Conservation (phyloP, 2,113 vertebrate genomes). For the Noctilio leporinus region DNA sequence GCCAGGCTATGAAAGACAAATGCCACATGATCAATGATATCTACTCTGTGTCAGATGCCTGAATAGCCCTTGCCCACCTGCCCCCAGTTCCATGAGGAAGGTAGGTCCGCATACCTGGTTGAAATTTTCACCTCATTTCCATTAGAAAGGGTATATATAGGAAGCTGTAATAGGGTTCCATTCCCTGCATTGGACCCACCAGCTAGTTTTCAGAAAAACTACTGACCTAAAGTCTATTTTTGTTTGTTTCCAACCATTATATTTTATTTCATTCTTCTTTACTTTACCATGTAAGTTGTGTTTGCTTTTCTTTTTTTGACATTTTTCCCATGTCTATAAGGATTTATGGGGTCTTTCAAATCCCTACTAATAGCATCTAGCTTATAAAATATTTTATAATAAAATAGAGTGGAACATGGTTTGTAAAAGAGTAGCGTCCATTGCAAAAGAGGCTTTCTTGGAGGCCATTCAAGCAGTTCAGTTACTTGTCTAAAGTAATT, state of each 20-base stretch:
- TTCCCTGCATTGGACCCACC: not conserved
- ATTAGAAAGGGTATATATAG: not conserved
- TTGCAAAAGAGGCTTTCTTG: not conserved
- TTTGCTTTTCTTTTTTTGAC: not conserved
- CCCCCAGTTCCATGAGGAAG: not conserved
- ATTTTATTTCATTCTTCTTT: not conserved
- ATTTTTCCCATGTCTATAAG: not conserved
- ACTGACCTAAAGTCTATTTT: not conserved
- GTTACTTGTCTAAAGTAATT: constrained; percentile 20
- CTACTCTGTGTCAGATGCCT: not conserved
- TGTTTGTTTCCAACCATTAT: not conserved
- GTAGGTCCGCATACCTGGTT: not conserved
- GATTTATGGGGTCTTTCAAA: not conserved
- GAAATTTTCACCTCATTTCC: not conserved
- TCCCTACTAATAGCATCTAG: not conserved
- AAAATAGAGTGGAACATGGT: not conserved
- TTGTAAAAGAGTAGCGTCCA: not conserved
- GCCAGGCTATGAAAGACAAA: too few species aligned
- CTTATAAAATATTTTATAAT: not conserved
- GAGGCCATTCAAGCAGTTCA: not conserved
- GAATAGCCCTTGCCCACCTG: not conserved
- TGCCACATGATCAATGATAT: not conserved
- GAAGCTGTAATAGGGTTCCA: not conserved
- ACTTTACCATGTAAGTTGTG: not conserved
- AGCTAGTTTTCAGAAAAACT: not conserved